A percentile compares a stretch with the other conserved stretches of the same genome.
Evolutionary conservation across 2,888 invertebrate genomes (phyloP).

Genomic region (Latheticus oryzae): DNA sequence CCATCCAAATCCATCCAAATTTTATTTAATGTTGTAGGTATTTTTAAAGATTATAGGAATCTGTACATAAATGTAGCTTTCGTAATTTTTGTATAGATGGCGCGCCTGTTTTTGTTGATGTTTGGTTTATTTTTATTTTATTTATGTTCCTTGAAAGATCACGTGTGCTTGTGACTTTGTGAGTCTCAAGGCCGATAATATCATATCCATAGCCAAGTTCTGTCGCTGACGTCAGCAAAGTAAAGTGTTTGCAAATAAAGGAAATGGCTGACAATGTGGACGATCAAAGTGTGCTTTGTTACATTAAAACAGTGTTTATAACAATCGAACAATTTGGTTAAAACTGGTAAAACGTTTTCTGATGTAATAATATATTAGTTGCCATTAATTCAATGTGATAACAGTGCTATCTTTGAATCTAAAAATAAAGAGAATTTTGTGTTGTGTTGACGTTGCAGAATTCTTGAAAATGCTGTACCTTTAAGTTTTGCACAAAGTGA

Average conservation of each 20-base stretch:
- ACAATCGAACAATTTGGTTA: conserved; percentile 6
- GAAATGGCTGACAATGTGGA: conserved; percentile 37
- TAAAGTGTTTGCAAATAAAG: conserved; percentile 38
- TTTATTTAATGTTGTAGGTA: too few relatives aligned
- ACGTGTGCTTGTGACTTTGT: conserved; percentile 34
- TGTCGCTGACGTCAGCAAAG: conserved; percentile 37
- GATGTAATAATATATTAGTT: not conserved
- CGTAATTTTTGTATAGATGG: not conserved
- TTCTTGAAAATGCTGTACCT: conserved; percentile 49
- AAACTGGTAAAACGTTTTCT: conserved; percentile 1
- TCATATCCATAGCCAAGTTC: conserved; percentile 31
- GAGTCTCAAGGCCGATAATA: conserved; percentile 31
- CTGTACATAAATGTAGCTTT: too few relatives aligned
- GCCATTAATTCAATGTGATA: conserved; percentile 24
- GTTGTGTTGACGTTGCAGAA: conserved; percentile 49
- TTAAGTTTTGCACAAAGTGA: conserved; percentile 51
- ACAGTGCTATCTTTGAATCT: conserved; percentile 13
- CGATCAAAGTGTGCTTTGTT: conserved; percentile 30
- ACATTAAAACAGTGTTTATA: conserved; percentile 19
- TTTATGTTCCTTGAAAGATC: conserved; percentile 27
- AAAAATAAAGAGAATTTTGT: conserved; percentile 30
- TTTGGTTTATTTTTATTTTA: conserved; percentile 24
- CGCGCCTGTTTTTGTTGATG: conserved; percentile 17
- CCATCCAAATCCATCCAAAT: too few relatives aligned
- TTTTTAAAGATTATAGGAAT: too few relatives aligned